Percentiles rank a stretch among this genome's conserved stretches.
These are phyloP conservation scores for Oscheius sp. DNA, from an alignment of 2,888 invertebrate genomes.

Conservation along the genomic window DNA sequence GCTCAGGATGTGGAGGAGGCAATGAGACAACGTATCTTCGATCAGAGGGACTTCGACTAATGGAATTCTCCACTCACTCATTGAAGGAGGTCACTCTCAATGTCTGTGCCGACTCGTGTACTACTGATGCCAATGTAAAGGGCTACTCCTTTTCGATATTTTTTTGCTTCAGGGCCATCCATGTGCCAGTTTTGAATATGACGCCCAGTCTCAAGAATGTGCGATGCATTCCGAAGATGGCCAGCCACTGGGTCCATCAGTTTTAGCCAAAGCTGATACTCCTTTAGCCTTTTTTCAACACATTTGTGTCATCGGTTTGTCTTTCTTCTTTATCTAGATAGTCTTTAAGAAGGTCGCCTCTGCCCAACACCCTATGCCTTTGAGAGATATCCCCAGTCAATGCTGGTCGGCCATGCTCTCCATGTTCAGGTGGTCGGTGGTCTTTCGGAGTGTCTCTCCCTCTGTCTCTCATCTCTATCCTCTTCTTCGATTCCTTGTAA, in stretches of 20 bases:
- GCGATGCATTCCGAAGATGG: slow-evolving; percentile 57
- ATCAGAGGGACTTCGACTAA: slow-evolving; percentile 58
- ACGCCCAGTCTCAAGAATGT: slow-evolving; percentile 60
- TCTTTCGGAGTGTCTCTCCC: slow-evolving; percentile 63
- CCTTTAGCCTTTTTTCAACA: slow-evolving; percentile 64
- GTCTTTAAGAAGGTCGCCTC: slow-evolving; percentile 46
- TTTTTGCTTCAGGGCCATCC: slow-evolving; percentile 40
- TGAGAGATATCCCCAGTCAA: slow-evolving; percentile 65
- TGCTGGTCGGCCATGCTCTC: slow-evolving; percentile 62
- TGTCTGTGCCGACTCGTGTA: slow-evolving; percentile 60
- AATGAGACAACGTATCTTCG: slow-evolving; percentile 63
- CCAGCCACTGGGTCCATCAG: slow-evolving; percentile 62
- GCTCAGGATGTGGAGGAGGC: background rate
- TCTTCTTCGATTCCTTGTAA: slow-evolving; percentile 43
- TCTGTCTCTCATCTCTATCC: slow-evolving; percentile 55
- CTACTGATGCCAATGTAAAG: slow-evolving; percentile 43
- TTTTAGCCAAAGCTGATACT: slow-evolving; percentile 49
- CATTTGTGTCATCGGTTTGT: slow-evolving; percentile 63
- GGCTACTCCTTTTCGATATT: background rate
- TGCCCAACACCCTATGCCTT: slow-evolving; percentile 64
- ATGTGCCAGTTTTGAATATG: slow-evolving; percentile 67
- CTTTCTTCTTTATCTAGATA: background rate
- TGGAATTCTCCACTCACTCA: slow-evolving; percentile 57
- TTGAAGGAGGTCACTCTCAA: slow-evolving; percentile 62
- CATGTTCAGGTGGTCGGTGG: slow-evolving; percentile 39